Conservation (phyloP, 2,113 vertebrate species). For the Pygoscelis adeliae region DNA sequence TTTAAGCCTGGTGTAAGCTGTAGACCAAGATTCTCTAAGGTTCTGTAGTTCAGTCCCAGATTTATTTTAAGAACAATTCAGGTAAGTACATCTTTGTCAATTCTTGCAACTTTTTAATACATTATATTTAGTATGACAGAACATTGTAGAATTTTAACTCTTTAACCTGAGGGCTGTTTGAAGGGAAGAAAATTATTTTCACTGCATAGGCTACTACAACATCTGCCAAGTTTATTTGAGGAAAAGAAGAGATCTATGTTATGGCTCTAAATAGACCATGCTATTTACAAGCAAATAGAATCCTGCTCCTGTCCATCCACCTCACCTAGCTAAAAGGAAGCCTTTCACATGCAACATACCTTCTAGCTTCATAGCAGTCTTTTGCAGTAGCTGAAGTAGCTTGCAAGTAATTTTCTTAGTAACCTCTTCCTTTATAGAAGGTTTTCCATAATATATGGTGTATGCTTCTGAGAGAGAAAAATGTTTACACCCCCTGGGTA, state of each 20-base stretch:
- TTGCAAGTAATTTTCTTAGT: not conserved
- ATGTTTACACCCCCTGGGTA: not conserved
- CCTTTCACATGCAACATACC: not conserved
- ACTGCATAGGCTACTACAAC: not conserved
- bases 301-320: not conserved
- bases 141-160: not conserved
- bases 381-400: not conserved
- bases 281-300: not conserved
- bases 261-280: not conserved
- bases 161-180: not conserved
- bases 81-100: not conserved
- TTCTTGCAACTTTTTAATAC: not conserved
- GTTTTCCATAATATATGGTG: not conserved
- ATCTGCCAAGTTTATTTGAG: not conserved
- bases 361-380: not conserved
- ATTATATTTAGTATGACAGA: not conserved
- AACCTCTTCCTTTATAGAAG: not conserved
- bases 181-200: not conserved
- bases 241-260: not conserved
- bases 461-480: not conserved
- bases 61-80: not conserved
- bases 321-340: not conserved
- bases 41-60: not conserved
- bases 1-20: not conserved
- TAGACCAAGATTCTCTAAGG: not conserved